Percentiles rank a stretch among this genome's conserved stretches.
phyloP scores from a whole-genome alignment of 2,797 vertebrate species.

The Phylloscopus collybita region DNA sequence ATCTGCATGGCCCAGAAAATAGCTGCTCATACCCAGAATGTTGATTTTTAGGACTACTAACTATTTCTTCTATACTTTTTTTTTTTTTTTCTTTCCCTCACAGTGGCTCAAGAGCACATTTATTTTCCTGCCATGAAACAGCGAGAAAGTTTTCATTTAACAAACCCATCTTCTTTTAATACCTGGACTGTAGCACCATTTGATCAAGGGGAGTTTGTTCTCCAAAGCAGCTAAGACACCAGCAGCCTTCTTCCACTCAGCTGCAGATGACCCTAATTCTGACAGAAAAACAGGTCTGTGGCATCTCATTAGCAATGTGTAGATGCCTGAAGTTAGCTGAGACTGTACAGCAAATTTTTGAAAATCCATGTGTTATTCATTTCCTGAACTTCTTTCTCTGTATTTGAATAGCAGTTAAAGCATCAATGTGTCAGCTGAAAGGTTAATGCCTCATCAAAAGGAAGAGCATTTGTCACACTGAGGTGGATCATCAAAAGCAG shows the following conservation, averaged over 20 bases:
- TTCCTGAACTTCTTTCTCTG: not conserved
- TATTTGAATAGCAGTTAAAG: not conserved
- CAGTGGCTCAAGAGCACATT: not conserved
- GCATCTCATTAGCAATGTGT: not conserved
- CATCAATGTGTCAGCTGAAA: not conserved
- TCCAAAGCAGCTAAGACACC: not conserved
- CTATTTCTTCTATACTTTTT: not conserved
- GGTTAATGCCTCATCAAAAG: not conserved
- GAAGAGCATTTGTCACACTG: not conserved
- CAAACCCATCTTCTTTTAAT: not conserved
- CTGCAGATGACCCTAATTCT: not conserved
- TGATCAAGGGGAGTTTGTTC: not conserved
- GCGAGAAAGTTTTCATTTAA: constrained; percentile 29
- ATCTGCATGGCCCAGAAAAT: constrained; percentile 19
- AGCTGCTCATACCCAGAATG: not conserved
- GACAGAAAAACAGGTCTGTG: not conserved
- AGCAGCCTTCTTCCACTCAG: not conserved
- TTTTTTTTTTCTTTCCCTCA: not conserved
- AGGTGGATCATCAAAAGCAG: not conserved
- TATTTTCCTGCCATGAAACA: not conserved
- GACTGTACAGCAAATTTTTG: not conserved
- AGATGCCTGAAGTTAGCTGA: not conserved
- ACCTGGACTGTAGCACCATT: not conserved
- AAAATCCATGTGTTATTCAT: not conserved
- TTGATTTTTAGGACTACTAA: constrained; percentile 25